Base-by-base conservation (phyloP, 2,797 vertebrate genomes). In the Taeniopygia guttata region DNA sequence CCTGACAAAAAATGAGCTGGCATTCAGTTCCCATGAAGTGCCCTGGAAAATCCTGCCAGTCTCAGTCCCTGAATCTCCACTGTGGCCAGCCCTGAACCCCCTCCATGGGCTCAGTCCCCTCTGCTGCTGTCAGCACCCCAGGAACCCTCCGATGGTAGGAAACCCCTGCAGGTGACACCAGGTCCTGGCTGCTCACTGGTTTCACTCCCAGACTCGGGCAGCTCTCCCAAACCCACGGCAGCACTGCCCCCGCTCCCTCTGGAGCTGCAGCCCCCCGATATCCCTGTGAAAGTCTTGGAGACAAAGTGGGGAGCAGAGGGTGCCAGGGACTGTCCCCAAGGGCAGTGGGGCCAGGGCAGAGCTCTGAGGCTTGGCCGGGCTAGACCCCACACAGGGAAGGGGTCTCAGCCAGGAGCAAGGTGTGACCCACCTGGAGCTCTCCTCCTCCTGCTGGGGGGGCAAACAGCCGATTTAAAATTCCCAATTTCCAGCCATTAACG, bases 51-150 rank as follows among this genome's bases (percentile, higher is more conserved):
- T 80, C 43, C 63, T 21, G 13, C 32, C 70, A 25, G 0, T 17
- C 0, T 0, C 58, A 43, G 34, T 9, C 34, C 48, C 40, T 4
- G 18, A 48, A 8, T 25, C 22, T 56, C 66, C 23, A 27, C 34
- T 1, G 1, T 0, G 1, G 63, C 60, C 68, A 58, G 11, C n/a
- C 16, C 59, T 23, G 32, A 42, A 29, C 27, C 38, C 76, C 38
- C 43, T 42, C 68, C 78, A 18, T 5, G 38, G 72, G 23, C 58
- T 48, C 8, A 0, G 34, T 36, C 27, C 67, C 58, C 43, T 40
- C 58, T 58, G 49, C 46, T 56, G 63, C 68, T 27, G 2, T 7
- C 64, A 58, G 48, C 70, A 48, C 59, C 8, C 4, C 13, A 16
- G 32, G 59, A 59, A 1, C 34, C 43, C 67, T 43, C 40, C 6